Evolutionary conservation across 2,797 vertebrate genomes (phyloP).

Genomic region (Schizopygopsis pylzovi): DNA sequence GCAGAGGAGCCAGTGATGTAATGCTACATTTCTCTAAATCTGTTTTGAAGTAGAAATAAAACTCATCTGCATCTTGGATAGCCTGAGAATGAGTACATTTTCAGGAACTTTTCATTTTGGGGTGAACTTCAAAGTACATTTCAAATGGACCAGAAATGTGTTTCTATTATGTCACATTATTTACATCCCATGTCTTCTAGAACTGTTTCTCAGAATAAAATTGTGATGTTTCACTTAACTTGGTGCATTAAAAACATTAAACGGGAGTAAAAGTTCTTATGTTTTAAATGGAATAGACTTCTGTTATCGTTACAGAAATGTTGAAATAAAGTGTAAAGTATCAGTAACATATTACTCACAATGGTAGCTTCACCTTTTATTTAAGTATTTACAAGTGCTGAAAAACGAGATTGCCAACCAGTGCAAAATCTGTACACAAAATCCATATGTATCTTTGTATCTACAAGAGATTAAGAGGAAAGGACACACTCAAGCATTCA

Average conservation of each 20-base stretch:
- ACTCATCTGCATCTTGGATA: too few relatives aligned
- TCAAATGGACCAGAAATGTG: not conserved
- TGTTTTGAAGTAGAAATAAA: not conserved
- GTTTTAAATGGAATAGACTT: not conserved
- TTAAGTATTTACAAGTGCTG: conserved; percentile 81
- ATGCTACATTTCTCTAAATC: not conserved
- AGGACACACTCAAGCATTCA: conserved; percentile 72
- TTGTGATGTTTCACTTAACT: not conserved
- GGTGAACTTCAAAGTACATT: not conserved
- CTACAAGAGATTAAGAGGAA: conserved; percentile 76
- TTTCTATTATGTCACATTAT: not conserved
- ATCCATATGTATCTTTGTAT: conserved; percentile 72
- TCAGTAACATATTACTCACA: conserved; percentile 13
- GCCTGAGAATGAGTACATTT: too few relatives aligned
- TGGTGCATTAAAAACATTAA: not conserved
- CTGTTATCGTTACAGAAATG: not conserved
- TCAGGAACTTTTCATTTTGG: not conserved
- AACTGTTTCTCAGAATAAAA: conserved; percentile 3
- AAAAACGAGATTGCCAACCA: conserved; percentile 75
- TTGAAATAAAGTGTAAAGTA: conserved; percentile 1
- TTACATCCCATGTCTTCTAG: not conserved
- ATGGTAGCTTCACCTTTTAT: conserved; percentile 60
- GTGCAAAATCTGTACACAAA: conserved; percentile 84
- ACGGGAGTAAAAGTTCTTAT: not conserved
- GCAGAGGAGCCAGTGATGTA: not conserved